A percentile compares a stretch with the other conserved stretches of the same genome.
phyloP scores from a whole-genome alignment of 1,140 invertebrate species.

The Ceratina australensis region DNA sequence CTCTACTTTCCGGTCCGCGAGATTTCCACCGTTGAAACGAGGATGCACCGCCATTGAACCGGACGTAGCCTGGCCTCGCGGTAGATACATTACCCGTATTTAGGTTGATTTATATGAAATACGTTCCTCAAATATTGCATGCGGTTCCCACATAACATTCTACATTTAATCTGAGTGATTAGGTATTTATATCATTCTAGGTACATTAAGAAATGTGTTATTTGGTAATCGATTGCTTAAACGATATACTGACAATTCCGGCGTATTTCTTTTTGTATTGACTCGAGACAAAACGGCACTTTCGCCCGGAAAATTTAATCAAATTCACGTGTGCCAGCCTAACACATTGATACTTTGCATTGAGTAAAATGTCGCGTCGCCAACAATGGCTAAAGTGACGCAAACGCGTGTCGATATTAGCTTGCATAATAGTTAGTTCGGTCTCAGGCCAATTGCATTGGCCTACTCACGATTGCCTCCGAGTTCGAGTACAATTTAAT shows the following conservation, averaged over 20 bases:
- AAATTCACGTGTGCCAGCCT: neutral
- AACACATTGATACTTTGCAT: neutral
- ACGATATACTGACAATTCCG: too few species aligned
- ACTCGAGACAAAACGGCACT: neutral
- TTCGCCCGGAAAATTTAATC: slow-evolving; percentile 2
- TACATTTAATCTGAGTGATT: too few species aligned
- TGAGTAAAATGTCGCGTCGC: neutral
- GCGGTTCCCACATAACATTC: too few species aligned
- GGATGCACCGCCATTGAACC: slow-evolving; percentile 8
- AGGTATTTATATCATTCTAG: too few species aligned
- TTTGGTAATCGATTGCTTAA: too few species aligned
- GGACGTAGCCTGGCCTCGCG: neutral
- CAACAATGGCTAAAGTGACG: slow-evolving; percentile 40
- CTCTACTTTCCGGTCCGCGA: slow-evolving; percentile 44
- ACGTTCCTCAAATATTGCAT: too few species aligned
- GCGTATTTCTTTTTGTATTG: too few species aligned
- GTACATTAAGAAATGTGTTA: too few species aligned
- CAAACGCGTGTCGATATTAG: slow-evolving; percentile 44
- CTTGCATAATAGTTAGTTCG: slow-evolving; percentile 53
- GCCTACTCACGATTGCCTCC: slow-evolving; percentile 25
- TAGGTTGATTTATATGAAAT: too few species aligned
- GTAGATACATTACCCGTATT: too few species aligned
- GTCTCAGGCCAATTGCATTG: slow-evolving; percentile 54
- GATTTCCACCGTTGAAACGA: slow-evolving; percentile 16
- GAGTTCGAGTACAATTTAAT: slow-evolving; percentile 53